A percentile compares a stretch with the other conserved stretches of the same genome.
phyloP scores from a whole-genome alignment of 2,888 invertebrate genomes.

The Candidula unifasciata region DNA sequence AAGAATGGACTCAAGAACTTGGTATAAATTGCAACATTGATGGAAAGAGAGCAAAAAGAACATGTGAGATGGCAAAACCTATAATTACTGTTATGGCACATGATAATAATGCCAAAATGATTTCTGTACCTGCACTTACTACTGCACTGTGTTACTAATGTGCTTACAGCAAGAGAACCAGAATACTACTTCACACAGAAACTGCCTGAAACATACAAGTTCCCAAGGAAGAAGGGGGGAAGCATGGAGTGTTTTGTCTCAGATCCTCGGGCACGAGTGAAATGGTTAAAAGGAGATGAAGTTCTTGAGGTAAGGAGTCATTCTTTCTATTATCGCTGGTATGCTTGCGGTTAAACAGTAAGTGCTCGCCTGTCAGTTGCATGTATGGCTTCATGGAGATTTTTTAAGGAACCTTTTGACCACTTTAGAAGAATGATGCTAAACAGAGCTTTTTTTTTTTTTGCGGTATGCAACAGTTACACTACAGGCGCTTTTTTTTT shows the following conservation, averaged over 20 bases:
- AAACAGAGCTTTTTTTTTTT: too few relatives aligned
- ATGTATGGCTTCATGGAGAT: not conserved
- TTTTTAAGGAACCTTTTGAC: too few relatives aligned
- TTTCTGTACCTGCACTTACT: not conserved
- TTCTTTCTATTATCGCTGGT: not conserved
- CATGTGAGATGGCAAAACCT: not conserved
- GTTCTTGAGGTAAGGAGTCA: constrained; percentile 78
- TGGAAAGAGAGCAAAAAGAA: too few relatives aligned
- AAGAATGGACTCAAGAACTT: too few relatives aligned
- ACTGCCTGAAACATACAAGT: constrained; percentile 91
- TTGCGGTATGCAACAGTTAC: too few relatives aligned
- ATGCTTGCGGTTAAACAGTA: too few relatives aligned
- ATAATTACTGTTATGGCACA: too few relatives aligned
- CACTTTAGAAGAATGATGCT: too few relatives aligned
- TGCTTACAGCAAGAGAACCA: constrained; percentile 91
- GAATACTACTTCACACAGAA: constrained; percentile 94
- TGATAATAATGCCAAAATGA: not conserved
- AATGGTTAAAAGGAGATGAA: constrained; percentile 93
- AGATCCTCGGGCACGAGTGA: constrained; percentile 93
- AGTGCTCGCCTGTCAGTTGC: not conserved
- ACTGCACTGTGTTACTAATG: too few relatives aligned
- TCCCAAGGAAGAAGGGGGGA: constrained; percentile 93
- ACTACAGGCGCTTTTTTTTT: too few relatives aligned
- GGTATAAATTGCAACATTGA: too few relatives aligned
- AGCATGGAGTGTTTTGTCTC: constrained; percentile 95